Conservation (phyloP, 2,797 vertebrate genomes). For the Channa striata region DNA sequence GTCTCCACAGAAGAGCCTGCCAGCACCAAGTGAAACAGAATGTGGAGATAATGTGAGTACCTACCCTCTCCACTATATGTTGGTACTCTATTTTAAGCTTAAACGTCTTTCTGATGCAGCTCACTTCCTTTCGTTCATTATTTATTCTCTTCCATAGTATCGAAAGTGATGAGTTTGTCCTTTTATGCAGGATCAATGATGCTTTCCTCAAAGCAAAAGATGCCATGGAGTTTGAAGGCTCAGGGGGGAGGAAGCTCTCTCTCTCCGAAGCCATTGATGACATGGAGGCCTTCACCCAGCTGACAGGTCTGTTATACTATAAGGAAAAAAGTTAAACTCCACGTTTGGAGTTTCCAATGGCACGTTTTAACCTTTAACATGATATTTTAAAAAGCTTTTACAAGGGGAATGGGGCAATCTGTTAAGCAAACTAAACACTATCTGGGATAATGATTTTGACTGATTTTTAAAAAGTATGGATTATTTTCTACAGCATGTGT, state of each 20-base stretch:
- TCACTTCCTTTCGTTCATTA: background rate
- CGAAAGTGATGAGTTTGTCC: background rate
- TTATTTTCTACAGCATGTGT: too few relatives aligned
- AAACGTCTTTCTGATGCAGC: background rate
- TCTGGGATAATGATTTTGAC: too few relatives aligned
- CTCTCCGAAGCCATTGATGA: constrained; percentile 92
- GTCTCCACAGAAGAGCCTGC: constrained; percentile 88
- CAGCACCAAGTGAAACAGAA: constrained; percentile 89
- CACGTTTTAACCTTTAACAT: too few relatives aligned
- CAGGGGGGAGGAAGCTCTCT: constrained; percentile 74
- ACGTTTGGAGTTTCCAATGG: too few relatives aligned
- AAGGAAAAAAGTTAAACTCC: too few relatives aligned
- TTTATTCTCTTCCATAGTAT: background rate
- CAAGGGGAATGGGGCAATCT: too few relatives aligned
- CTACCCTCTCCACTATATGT: background rate
- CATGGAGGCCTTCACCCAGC: constrained; percentile 95
- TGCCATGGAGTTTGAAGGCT: constrained; percentile 85
- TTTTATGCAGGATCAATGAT: constrained; percentile 90
- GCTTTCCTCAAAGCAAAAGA: constrained; percentile 93
- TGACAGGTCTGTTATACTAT: constrained; percentile 88
- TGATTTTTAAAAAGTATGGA: too few relatives aligned
- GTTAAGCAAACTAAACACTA: too few relatives aligned
- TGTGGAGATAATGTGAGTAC: constrained; percentile 90
- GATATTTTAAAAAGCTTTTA: too few relatives aligned
- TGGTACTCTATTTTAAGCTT: background rate